Conservation (phyloP, 2,888 invertebrate genomes). For the Limnephilus marmoratus region DNA sequence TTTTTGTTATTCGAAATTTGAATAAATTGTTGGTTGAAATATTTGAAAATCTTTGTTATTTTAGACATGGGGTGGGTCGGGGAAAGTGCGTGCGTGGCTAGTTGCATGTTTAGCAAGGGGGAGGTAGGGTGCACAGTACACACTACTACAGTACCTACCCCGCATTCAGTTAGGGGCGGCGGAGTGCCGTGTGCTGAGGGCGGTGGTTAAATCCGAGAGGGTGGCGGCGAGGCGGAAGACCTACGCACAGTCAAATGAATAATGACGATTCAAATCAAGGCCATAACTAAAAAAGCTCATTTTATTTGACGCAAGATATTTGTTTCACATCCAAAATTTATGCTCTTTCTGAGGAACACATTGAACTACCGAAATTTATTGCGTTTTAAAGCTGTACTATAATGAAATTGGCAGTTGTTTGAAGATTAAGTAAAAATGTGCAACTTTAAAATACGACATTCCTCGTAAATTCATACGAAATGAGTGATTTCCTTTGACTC, state of each 20-base stretch:
- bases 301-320: background rate
- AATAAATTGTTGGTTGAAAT: background rate
- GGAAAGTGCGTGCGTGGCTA: constrained; percentile 39
- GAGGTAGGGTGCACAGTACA: background rate
- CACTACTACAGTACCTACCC: background rate
- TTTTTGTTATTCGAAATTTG: too few species aligned
- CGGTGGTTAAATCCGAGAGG: constrained; percentile 12
- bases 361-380: background rate
- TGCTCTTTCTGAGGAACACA: background rate
- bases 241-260: background rate
- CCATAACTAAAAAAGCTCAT: background rate
- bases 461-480: too few species aligned
- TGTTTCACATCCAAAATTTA: background rate
- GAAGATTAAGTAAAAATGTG: background rate
- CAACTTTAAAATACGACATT: background rate
- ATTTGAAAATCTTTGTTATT: constrained; percentile 17
- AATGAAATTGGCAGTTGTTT: background rate
- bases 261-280: background rate
- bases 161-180: background rate
- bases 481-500: too few species aligned
- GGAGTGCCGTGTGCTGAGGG: background rate
- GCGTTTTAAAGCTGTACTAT: background rate
- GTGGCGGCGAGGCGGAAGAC: background rate
- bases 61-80: constrained; percentile 20
- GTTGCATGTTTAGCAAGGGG: constrained; percentile 37